These are phyloP conservation scores for Porites evermanni DNA, from an alignment of 92 coral and sea anemone genomes.

Conservation along the genomic window DNA sequence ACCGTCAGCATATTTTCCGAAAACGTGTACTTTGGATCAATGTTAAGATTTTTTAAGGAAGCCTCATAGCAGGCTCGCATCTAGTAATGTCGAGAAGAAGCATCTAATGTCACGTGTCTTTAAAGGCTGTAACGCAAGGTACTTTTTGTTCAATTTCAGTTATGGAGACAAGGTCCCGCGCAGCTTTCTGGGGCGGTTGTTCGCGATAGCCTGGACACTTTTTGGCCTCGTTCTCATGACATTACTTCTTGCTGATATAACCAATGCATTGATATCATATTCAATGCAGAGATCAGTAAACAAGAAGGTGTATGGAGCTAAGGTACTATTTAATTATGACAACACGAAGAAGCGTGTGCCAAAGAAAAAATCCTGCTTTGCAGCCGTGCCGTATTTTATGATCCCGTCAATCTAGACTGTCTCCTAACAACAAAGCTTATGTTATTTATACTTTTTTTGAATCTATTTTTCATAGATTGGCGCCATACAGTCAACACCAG, in stretches of 20 bases:
- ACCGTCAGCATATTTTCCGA: no score
- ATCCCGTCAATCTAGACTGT: no score
- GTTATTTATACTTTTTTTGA: background rate
- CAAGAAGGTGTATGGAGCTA: conserved; percentile 46
- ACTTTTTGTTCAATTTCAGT: conserved; percentile 34
- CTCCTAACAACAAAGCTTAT: no score
- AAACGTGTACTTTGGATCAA: no score
- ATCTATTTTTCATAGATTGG: conserved; percentile 59
- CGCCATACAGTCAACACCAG: conserved; percentile 78
- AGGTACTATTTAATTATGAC: conserved; percentile 24
- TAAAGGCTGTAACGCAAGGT: background rate
- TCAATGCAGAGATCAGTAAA: conserved; percentile 9
- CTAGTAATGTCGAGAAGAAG: background rate
- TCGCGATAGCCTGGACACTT: conserved; percentile 67
- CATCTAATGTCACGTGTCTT: background rate
- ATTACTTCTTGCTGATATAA: conserved; percentile 61
- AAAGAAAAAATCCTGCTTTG: no score
- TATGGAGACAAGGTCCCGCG: conserved; percentile 88
- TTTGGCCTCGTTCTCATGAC: conserved; percentile 68
- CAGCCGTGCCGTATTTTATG: no score
- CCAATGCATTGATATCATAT: conserved; percentile 60
- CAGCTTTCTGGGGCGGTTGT: conserved; percentile 63
- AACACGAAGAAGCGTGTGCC: no score
- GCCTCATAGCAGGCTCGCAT: background rate
- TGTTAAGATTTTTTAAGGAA: no score